Percentiles rank a stretch among this genome's conserved stretches.
Conservation (phyloP, 2,113 vertebrate genomes). For the Trogon surrucura region DNA sequence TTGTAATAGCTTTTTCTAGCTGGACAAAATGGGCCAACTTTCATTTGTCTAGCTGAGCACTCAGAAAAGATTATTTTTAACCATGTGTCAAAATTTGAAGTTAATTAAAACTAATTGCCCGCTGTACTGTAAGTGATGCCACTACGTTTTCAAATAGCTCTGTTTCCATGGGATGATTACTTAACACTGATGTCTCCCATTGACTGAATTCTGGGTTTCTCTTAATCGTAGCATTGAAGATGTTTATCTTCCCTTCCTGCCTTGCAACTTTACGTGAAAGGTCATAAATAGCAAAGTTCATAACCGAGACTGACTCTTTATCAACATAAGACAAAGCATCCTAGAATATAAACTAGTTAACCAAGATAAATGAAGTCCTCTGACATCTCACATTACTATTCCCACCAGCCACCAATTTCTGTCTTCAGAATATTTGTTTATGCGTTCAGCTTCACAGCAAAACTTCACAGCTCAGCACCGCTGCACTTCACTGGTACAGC, state of each 20-base stretch:
- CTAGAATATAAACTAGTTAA: background rate
- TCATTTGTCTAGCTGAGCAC: slow-evolving; percentile 14
- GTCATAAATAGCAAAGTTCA: slow-evolving; percentile 23
- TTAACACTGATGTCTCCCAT: background rate
- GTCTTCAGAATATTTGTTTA: background rate
- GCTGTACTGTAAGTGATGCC: slow-evolving; percentile 49
- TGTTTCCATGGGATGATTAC: slow-evolving; percentile 37
- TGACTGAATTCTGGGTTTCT: slow-evolving; percentile 20
- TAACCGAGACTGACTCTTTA: background rate
- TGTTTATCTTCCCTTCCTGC: slow-evolving; percentile 46
- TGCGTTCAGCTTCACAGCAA: background rate
- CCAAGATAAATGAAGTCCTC: background rate
- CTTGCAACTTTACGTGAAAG: background rate
- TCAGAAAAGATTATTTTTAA: slow-evolving; percentile 33
- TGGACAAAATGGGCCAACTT: slow-evolving; percentile 29
- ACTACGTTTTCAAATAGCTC: slow-evolving; percentile 46
- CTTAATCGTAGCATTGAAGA: slow-evolving; percentile 33
- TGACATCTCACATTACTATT: background rate
- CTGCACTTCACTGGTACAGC: background rate
- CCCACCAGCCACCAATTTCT: background rate
- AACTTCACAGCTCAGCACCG: background rate
- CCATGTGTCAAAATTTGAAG: slow-evolving; percentile 66
- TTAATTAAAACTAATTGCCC: slow-evolving; percentile 74
- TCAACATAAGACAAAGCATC: background rate
- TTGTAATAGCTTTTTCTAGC: slow-evolving; percentile 27